phyloP scores from a whole-genome alignment of 2,888 invertebrate genomes.

The Melieria crassipennis region DNA sequence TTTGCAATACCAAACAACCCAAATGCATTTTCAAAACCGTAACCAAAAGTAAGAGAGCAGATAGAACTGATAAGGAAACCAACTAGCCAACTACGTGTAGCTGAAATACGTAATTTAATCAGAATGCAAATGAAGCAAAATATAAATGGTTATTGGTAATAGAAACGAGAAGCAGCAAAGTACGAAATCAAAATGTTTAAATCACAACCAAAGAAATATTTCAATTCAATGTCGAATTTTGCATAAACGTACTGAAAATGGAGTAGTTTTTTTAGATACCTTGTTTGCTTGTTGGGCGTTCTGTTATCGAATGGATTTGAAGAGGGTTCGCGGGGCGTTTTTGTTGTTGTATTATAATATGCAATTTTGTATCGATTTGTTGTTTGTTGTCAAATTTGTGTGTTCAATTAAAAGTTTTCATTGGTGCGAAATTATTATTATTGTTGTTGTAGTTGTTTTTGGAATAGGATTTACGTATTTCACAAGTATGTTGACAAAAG shows the following conservation, averaged over 20 bases:
- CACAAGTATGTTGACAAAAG: slow-evolving; percentile 35
- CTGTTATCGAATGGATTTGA: slow-evolving; percentile 49
- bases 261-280: slow-evolving; percentile 54
- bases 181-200: slow-evolving; percentile 3
- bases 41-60: too few relatives aligned
- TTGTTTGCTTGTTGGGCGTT: slow-evolving; percentile 66
- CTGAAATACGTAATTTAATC: too few relatives aligned
- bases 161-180: neutral
- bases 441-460: slow-evolving; percentile 45
- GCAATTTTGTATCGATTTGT: slow-evolving; percentile 38
- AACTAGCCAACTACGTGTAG: too few relatives aligned
- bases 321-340: slow-evolving; percentile 23
- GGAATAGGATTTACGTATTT: slow-evolving; percentile 45
- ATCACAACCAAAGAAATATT: slow-evolving; percentile 1
- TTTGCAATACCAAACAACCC: too few relatives aligned
- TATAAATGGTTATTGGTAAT: neutral
- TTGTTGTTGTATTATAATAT: slow-evolving; percentile 39
- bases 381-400: slow-evolving; percentile 28
- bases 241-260: slow-evolving; percentile 14
- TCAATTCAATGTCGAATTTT: slow-evolving; percentile 15
- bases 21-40: too few relatives aligned
- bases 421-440: slow-evolving; percentile 44
- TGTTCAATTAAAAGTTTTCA: slow-evolving; percentile 17
- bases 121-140: too few relatives aligned
- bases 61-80: too few relatives aligned